Evolutionary conservation across 2,888 invertebrate species (phyloP).

Genomic region (Venustoraphidia nigricollis): DNA sequence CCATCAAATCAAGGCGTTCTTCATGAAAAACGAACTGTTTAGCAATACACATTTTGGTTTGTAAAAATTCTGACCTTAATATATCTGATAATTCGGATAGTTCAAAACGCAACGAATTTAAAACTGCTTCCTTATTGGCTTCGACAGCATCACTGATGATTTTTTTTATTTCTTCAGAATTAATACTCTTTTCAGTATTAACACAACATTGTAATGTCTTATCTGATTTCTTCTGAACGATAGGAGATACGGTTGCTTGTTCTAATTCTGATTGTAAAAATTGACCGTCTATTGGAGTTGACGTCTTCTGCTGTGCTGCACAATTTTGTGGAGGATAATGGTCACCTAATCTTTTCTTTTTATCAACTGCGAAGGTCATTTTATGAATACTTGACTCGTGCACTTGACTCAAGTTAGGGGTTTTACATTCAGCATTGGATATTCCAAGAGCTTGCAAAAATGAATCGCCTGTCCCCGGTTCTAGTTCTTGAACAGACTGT

Average conservation of each 20-base stretch:
- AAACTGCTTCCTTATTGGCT: too few species aligned
- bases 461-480: neutral
- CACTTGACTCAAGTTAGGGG: neutral
- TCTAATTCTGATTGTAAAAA: too few species aligned
- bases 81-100: slow-evolving; percentile 11
- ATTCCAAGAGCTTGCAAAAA: slow-evolving; percentile 4
- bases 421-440: neutral
- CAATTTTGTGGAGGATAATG: too few species aligned
- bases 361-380: neutral
- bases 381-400: neutral
- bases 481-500: neutral
- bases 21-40: slow-evolving; percentile 23
- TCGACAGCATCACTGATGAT: neutral
- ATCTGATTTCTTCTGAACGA: too few species aligned
- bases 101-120: too few species aligned
- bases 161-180: neutral
- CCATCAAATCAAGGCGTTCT: slow-evolving; percentile 7
- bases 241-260: too few species aligned
- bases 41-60: slow-evolving; percentile 20
- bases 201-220: too few species aligned
- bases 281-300: too few species aligned
- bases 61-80: slow-evolving; percentile 16
- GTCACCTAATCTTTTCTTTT: neutral
- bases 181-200: too few species aligned
- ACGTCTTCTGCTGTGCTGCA: too few species aligned